A percentile compares a stretch with the other conserved stretches of the same genome.
Evolutionary conservation across 1,140 invertebrate genomes (phyloP).

Genomic region (Eupristina koningsbergeri): DNA sequence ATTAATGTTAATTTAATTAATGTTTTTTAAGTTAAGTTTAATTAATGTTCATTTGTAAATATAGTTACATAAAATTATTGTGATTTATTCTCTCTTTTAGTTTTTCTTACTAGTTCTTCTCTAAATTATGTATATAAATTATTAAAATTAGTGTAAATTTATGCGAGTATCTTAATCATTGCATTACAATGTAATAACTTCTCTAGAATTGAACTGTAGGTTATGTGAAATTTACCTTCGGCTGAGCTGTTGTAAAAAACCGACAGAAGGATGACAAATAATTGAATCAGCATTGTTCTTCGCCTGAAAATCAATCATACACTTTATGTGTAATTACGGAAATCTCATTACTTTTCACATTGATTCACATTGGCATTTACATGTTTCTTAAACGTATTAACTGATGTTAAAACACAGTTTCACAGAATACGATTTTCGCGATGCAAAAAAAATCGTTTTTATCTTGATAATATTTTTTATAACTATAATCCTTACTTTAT

Average conservation of each 20-base stretch:
- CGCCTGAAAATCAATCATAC: constrained; percentile 16
- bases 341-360: constrained; percentile 19
- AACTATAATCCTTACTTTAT: background rate
- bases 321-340: constrained; percentile 29
- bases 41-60: no score
- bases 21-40: no score
- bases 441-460: background rate
- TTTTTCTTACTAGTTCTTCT: no score
- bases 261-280: constrained; percentile 39
- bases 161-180: background rate
- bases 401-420: no score
- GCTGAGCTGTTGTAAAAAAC: constrained; percentile 31
- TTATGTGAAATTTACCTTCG: constrained; percentile 30
- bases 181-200: background rate
- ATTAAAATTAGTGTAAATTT: no score
- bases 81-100: no score
- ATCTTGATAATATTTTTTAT: background rate
- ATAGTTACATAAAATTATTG: no score
- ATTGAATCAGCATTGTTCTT: constrained; percentile 43
- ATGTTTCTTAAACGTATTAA: no score
- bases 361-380: background rate
- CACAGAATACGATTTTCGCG: no score
- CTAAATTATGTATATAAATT: no score
- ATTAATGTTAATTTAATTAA: no score
- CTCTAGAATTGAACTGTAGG: background rate